phyloP scores from a whole-genome alignment of 2,888 invertebrate genomes.

The Halocaridina rubra region DNA sequence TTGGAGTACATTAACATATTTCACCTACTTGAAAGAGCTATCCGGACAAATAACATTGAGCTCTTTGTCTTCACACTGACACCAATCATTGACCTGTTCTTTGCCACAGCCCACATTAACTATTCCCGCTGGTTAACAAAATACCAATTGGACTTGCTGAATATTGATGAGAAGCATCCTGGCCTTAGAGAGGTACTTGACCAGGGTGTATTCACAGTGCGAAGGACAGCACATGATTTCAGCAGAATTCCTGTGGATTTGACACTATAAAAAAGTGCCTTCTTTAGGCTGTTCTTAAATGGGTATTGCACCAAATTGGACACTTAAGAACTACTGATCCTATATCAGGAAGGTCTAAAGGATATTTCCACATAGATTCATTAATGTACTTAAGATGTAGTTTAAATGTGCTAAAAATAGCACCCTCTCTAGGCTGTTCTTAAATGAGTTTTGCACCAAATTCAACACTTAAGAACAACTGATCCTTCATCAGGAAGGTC shows the following conservation, averaged over 20 bases:
- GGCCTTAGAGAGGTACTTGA: background rate
- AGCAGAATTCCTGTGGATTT: background rate
- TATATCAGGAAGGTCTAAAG: too few relatives aligned
- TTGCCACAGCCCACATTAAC: background rate
- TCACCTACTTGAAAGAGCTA: background rate
- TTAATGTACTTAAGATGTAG: too few relatives aligned
- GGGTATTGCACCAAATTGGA: too few relatives aligned
- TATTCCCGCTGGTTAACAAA: background rate
- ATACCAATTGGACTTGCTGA: background rate
- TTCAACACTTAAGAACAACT: too few relatives aligned
- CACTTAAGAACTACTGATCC: too few relatives aligned
- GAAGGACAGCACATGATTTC: background rate
- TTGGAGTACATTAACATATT: background rate
- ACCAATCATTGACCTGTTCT: background rate
- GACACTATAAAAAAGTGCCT: too few relatives aligned
- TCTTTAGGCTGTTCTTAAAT: too few relatives aligned
- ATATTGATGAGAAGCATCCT: background rate
- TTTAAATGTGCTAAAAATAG: too few relatives aligned
- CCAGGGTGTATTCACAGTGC: background rate
- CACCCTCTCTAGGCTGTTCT: too few relatives aligned
- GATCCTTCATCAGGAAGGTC: too few relatives aligned
- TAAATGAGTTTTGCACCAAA: too few relatives aligned
- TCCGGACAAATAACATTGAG: background rate
- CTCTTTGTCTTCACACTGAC: background rate
- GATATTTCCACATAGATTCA: too few relatives aligned